Evolutionary conservation across 2,113 vertebrate species (phyloP).

Genomic region (Australoheros scitulus): DNA sequence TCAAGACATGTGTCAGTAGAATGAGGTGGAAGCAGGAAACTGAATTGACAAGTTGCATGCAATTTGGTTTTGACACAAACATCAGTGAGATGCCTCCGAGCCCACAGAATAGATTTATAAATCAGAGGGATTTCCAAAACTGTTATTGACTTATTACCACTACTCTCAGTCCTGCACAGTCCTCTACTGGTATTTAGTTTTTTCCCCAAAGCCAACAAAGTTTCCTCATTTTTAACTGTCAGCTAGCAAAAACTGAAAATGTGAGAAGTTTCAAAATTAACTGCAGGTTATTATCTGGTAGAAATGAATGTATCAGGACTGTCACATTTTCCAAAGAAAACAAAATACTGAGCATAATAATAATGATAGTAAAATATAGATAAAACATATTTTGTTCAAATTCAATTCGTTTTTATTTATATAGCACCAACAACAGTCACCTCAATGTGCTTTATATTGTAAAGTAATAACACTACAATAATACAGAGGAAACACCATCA

Average conservation of each 20-base stretch:
- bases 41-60: constrained; percentile 29
- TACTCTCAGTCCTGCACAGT: neutral
- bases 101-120: neutral
- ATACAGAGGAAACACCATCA: too few species aligned
- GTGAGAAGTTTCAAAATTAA: neutral
- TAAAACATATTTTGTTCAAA: neutral
- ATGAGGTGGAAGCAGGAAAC: constrained; percentile 25
- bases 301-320: fast-evolving
- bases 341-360: neutral
- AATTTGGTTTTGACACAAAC: constrained; percentile 34
- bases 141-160: neutral
- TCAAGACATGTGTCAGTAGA: neutral
- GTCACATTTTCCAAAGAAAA: neutral
- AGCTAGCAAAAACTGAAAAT: neutral
- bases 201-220: neutral
- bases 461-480: too few species aligned
- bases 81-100: constrained; percentile 18
- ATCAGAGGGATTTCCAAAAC: neutral
- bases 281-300: neutral
- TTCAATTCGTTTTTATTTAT: neutral
- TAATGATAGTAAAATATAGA: neutral
- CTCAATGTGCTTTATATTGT: too few species aligned
- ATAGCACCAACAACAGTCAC: too few species aligned
- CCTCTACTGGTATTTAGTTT: neutral
- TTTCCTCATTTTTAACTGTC: neutral